phyloP scores from a whole-genome alignment of 2,113 vertebrate genomes.

The Cathartes aura region DNA sequence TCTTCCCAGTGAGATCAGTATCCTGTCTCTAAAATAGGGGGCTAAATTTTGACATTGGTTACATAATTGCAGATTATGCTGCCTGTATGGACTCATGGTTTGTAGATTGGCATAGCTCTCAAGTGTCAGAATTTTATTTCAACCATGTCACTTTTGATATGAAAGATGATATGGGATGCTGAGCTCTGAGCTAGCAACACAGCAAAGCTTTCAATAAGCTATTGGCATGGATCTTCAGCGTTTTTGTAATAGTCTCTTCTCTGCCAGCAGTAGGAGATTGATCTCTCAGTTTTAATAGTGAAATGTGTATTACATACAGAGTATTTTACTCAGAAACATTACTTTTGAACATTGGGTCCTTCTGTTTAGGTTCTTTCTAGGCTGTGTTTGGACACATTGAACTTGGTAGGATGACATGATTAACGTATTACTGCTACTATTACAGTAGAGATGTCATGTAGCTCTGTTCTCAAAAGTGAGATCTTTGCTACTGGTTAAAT shows the following conservation, averaged over 20 bases:
- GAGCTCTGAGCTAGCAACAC: neutral
- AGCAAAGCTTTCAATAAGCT: neutral
- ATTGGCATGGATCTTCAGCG: neutral
- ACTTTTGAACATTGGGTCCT: neutral
- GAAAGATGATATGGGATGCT: neutral
- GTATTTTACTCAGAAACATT: neutral
- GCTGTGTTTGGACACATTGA: neutral
- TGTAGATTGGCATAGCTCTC: neutral
- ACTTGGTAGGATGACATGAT: neutral
- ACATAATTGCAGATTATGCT: neutral
- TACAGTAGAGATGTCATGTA: neutral
- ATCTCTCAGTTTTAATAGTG: neutral
- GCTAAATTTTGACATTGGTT: neutral
- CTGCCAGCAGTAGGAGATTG: neutral
- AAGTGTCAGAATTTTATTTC: neutral
- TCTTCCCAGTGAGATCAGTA: neutral
- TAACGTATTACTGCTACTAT: neutral
- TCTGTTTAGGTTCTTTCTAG: neutral
- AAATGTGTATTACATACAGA: neutral
- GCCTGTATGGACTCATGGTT: neutral
- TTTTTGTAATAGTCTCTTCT: neutral
- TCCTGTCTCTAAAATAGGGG: neutral
- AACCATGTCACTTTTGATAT: neutral
- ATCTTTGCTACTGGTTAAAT: neutral
- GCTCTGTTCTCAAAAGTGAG: neutral